Base-by-base conservation (phyloP, 2,888 invertebrate genomes). In the Sphecodes monilicornis region DNA sequence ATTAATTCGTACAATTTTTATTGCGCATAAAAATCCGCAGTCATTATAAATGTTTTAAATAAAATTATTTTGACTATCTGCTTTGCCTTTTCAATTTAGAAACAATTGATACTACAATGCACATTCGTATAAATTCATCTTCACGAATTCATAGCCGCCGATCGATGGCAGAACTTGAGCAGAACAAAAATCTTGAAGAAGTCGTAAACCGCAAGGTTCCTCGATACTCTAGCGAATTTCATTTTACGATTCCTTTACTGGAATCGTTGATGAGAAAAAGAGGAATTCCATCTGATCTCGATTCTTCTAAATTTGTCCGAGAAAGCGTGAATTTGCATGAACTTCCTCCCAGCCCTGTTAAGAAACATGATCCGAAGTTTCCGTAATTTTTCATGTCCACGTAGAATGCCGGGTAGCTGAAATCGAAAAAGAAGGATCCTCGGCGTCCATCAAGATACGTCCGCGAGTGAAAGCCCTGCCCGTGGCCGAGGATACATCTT, bases 401-500 rank as follows among this genome's bases (percentile, higher is more conserved):
- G 29, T 60, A 13, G 60, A 60, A 60, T 2, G 29, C 26, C 5
- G 32, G 64, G 8, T n/a, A 10, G n/a, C 32, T 4, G 32, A 71
- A 41, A 32, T 71, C 70, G 70, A 46, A 32, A n/a, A 43, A 18
- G 50, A 43, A 36, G 8, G 26, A 43, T 32, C 8, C 54, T 78
- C 29, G n/a, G 26, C 22, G 50, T 50, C 75, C 50, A n/a, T 54
- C 26, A 22, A 54, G 82, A 70, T 54, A 75, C 29, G 82, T 57
- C 22, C 43, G 43, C 57, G 64, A 22, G 11, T 73, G 50, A 68
- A 79, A 79, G 74, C 74, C 29, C 50, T 41, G 16, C n/a, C n/a
- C 26, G 41, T 16, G 46, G 16, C 64, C 1, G 11, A 18, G 60
- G 43, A 69, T 85, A 69, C 76, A 79, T 79, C 36, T 78, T 83